Evolutionary conservation across 2,113 vertebrate genomes (phyloP).

Genomic region (Corythornis vintsioides): DNA sequence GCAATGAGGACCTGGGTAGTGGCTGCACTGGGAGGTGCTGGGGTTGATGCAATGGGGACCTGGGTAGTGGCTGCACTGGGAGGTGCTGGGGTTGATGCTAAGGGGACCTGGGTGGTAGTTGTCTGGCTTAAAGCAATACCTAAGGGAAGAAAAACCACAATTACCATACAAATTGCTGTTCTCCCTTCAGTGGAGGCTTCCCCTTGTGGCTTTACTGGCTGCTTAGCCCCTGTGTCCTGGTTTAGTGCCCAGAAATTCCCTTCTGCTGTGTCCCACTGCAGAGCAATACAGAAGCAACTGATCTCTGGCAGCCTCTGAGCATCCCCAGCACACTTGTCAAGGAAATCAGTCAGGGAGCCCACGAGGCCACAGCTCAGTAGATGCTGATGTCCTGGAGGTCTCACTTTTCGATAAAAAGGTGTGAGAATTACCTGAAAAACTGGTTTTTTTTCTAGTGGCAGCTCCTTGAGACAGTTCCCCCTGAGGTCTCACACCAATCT

Average conservation of each 20-base stretch:
- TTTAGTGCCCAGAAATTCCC: neutral
- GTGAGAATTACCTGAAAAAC: neutral
- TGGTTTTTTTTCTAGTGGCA: neutral
- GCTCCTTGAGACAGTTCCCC: neutral
- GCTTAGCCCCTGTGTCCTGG: neutral
- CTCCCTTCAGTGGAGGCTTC: neutral
- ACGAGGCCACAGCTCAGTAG: neutral
- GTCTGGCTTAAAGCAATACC: conserved; percentile 53
- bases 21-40: neutral
- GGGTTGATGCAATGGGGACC: neutral
- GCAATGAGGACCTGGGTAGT: neutral
- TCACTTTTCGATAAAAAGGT: neutral
- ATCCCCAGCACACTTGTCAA: neutral
- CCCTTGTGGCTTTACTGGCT: neutral
- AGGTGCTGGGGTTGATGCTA: neutral
- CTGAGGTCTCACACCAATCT: neutral
- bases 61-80: neutral
- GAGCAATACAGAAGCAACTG: neutral
- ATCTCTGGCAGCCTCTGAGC: neutral
- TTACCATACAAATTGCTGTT: neutral
- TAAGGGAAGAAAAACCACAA: neutral
- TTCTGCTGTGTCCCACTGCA: neutral
- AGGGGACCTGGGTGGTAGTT: neutral
- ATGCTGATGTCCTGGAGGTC: neutral
- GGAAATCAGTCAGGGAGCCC: neutral